Conservation (phyloP, 2,113 vertebrate species). For the Erinaceus europaeus region DNA sequence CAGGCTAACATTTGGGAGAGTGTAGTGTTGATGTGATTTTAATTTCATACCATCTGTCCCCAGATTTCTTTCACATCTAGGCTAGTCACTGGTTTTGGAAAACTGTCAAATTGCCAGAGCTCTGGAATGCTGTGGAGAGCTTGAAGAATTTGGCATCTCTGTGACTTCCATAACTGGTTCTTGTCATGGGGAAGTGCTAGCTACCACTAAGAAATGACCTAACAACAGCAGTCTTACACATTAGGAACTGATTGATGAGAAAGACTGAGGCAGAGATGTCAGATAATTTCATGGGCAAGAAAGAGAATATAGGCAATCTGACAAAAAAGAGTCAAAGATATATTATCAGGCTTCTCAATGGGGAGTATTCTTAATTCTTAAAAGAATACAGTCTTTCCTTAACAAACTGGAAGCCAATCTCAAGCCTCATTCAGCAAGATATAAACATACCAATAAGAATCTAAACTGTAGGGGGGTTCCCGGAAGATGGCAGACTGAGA, state of each 20-base stretch:
- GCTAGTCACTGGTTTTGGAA: constrained; percentile 32
- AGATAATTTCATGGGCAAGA: neutral
- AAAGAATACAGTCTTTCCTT: neutral
- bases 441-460: neutral
- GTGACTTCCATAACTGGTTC: neutral
- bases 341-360: neutral
- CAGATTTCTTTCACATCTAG: constrained; percentile 35
- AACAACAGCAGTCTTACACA: neutral
- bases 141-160: neutral
- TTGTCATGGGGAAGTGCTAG: neutral
- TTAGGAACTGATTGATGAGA: neutral
- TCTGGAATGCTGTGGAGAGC: neutral
- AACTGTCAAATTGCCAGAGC: neutral
- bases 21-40: constrained; percentile 4
- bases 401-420: neutral
- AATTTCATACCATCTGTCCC: constrained; percentile 61
- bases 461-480: neutral
- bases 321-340: neutral
- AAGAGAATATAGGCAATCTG: neutral
- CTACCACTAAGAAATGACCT: neutral
- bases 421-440: neutral
- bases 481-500: too few relatives aligned
- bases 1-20: constrained; percentile 26
- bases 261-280: neutral
- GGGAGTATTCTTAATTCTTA: neutral